Evolutionary conservation across 2,113 vertebrate genomes (phyloP).

Genomic region (Meriones unguiculatus): DNA sequence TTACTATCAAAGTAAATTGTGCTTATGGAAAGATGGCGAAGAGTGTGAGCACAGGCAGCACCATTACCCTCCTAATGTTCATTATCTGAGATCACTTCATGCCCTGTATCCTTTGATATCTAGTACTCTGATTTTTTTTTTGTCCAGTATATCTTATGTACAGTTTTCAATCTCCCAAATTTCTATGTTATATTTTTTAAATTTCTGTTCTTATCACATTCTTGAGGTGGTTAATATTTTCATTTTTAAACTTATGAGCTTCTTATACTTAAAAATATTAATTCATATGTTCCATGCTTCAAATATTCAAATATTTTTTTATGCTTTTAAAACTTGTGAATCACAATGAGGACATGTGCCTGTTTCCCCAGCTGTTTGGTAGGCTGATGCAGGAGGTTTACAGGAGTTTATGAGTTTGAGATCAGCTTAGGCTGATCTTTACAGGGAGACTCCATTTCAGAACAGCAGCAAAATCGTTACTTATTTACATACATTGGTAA

Average conservation of each 20-base stretch:
- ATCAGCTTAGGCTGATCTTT: not conserved
- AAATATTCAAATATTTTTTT: conserved; percentile 26
- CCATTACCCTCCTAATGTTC: not conserved
- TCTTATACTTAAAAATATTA: not conserved
- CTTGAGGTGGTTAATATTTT: conserved; percentile 6
- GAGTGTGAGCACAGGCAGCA: not conserved
- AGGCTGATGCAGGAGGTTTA: not conserved
- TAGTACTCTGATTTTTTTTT: not conserved
- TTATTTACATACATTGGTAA: not conserved
- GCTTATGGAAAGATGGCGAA: not conserved
- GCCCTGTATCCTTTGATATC: not conserved
- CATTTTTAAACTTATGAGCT: not conserved
- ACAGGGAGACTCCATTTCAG: not conserved
- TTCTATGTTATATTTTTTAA: not conserved
- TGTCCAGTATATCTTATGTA: not conserved
- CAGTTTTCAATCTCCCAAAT: conserved; percentile 24
- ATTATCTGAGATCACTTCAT: not conserved
- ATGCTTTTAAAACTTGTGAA: conserved; percentile 20
- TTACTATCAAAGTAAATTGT: not conserved
- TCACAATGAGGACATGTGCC: not conserved
- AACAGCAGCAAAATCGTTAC: not conserved
- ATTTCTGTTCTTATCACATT: conserved; percentile 49
- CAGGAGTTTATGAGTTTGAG: not conserved
- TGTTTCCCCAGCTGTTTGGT: not conserved
- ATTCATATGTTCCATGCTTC: conserved; percentile 44